A percentile compares a stretch with the other conserved stretches of the same genome.
These are phyloP conservation scores for Lasioglossum villosulum DNA, from an alignment of 2,888 invertebrate genomes.

Conservation along the genomic window DNA sequence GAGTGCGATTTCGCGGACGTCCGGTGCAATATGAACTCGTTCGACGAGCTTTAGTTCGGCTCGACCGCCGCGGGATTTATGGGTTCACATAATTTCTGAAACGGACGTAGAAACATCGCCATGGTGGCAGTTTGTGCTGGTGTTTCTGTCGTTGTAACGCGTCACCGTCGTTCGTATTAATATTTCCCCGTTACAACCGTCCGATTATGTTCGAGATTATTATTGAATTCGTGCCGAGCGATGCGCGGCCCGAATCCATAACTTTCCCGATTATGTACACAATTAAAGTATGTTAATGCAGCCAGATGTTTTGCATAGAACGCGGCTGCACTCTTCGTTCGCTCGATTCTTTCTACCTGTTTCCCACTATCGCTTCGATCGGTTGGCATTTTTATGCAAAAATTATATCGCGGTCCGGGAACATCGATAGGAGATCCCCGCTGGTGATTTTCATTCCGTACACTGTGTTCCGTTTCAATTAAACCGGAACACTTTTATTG, in stretches of 20 bases:
- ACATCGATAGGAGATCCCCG: neutral
- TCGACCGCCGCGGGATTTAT: slow-evolving; percentile 54
- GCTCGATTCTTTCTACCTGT: neutral
- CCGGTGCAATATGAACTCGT: slow-evolving; percentile 49
- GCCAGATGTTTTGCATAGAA: slow-evolving; percentile 46
- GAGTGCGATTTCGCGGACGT: slow-evolving; percentile 49
- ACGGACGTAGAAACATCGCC: slow-evolving; percentile 40
- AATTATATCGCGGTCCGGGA: neutral
- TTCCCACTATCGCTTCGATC: neutral
- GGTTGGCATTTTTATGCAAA: neutral
- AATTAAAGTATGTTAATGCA: slow-evolving; percentile 44
- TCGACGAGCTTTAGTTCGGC: slow-evolving; percentile 48
- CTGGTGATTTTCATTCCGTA: neutral
- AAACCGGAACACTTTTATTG: neutral
- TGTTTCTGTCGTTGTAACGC: slow-evolving; percentile 26
- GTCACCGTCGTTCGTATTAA: slow-evolving; percentile 46
- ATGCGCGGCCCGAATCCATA: slow-evolving; percentile 52
- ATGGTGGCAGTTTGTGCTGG: slow-evolving; percentile 41
- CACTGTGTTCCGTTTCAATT: neutral
- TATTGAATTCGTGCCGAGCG: slow-evolving; percentile 52
- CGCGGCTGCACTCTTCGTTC: neutral
- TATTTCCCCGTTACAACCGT: slow-evolving; percentile 34
- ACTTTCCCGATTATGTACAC: slow-evolving; percentile 37
- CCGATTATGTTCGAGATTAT: slow-evolving; percentile 51
- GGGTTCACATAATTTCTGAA: slow-evolving; percentile 62